phyloP scores from a whole-genome alignment of 1,140 invertebrate species.

The Meloidogyne hapla region DNA sequence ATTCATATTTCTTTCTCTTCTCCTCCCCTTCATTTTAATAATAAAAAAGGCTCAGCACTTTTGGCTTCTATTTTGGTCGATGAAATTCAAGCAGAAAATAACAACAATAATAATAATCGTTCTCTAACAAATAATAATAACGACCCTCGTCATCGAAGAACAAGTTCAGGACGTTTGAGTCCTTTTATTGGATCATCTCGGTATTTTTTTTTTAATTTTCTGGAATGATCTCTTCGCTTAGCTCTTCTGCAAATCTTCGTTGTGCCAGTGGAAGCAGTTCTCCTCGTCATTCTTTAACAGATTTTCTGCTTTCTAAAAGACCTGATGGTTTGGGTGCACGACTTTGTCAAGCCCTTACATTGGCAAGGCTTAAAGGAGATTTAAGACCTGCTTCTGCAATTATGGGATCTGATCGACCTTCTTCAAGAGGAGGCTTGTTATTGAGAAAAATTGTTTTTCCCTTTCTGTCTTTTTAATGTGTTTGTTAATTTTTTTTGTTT shows the following conservation, averaged over 20 bases:
- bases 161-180: background rate
- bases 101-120: background rate
- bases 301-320: background rate
- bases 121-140: background rate
- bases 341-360: background rate
- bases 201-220: background rate
- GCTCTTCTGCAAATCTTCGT: background rate
- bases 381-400: background rate
- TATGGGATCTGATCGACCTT: background rate
- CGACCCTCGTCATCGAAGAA: background rate
- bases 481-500: background rate
- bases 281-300: background rate
- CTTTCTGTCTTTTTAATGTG: background rate
- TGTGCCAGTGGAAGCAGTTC: background rate
- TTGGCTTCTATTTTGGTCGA: background rate
- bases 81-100: background rate
- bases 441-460: background rate
- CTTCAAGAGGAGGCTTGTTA: background rate
- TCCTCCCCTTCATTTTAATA: too few species aligned
- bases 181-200: background rate
- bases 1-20: background rate
- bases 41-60: background rate
- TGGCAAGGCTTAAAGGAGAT: background rate
- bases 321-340: conserved; percentile 1
- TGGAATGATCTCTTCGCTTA: background rate